A percentile compares a stretch with the other conserved stretches of the same genome.
phyloP scores from a whole-genome alignment of 1,140 invertebrate genomes.

The Gryon sp. region DNA sequence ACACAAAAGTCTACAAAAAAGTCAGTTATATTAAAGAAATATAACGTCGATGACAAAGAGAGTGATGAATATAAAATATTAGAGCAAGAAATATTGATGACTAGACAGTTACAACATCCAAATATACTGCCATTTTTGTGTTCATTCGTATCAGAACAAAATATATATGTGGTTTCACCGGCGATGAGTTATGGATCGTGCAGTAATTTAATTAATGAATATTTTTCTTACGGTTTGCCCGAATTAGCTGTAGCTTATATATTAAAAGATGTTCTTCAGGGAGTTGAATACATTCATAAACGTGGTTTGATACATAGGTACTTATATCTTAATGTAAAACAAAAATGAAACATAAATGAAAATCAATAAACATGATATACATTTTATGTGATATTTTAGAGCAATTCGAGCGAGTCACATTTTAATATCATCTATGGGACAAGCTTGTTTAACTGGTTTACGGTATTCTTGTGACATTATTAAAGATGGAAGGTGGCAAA shows the following conservation, averaged over 20 bases:
- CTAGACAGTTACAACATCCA: slow-evolving; percentile 87
- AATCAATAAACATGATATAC: too few relatives aligned
- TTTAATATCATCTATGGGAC: slow-evolving; percentile 85
- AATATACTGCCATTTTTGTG: slow-evolving; percentile 87
- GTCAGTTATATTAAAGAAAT: slow-evolving; percentile 87
- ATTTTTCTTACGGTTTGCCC: slow-evolving; percentile 88
- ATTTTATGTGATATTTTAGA: slow-evolving; percentile 78
- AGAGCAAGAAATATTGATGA: slow-evolving; percentile 88
- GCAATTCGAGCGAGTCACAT: slow-evolving; percentile 92
- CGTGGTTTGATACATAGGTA: slow-evolving; percentile 92
- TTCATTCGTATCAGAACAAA: slow-evolving; percentile 86
- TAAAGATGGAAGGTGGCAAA: slow-evolving; percentile 84
- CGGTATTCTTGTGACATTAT: slow-evolving; percentile 87
- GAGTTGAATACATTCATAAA: slow-evolving; percentile 90
- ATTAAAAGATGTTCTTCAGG: slow-evolving; percentile 87
- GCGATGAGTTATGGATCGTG: slow-evolving; percentile 91
- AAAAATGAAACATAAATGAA: not conserved
- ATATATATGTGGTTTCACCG: slow-evolving; percentile 89
- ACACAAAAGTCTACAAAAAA: slow-evolving; percentile 84
- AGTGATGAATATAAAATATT: slow-evolving; percentile 84
- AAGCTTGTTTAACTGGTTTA: slow-evolving; percentile 87
- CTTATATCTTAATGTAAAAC: slow-evolving; percentile 7
- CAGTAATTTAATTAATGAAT: slow-evolving; percentile 86
- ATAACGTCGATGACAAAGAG: slow-evolving; percentile 85
- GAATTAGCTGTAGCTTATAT: slow-evolving; percentile 90